Base-by-base conservation (phyloP, 1,140 invertebrate genomes). In the Nephotettix cincticeps region DNA sequence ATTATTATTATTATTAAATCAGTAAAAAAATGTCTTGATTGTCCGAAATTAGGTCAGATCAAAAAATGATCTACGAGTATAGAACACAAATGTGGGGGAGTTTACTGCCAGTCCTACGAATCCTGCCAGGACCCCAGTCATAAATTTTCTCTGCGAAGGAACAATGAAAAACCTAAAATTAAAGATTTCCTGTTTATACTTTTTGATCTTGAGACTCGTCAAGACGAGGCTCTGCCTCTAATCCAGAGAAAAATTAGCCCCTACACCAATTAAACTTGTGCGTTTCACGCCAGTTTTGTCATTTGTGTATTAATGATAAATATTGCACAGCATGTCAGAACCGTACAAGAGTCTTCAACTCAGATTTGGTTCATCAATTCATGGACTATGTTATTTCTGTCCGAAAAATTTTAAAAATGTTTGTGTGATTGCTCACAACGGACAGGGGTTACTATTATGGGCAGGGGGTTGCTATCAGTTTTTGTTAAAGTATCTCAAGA, bases 371-470 rank as follows among this genome's bases (percentile, higher is more conserved):
- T 4, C 11, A 36, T n/a, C 4, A 23, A 43, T 67, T 67, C 43
- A 43, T 67, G 65, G 21, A 30, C 3, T 67, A 67, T 25, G 65
- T 67, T 6, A 36, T 67, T 29, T 11, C 36, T 14, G 25, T 67
- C 14, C 17, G 25, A 67, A 67, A 23, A 3, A 11, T 43, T 36
- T 43, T 3, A 36, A 43, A 36, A 67, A 14, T n/a, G 65, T 67
- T n/a, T 67, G 65, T 32, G 65, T 67, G 13, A 21, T 67, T 4
- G 30, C 65, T 9, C 61, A 65, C 27, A 65, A 65, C 30, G 61
- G 61, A 9, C 61, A 65, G 27, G 61, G 17, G 9, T 65, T 65
- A n/a, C n/a, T n/a, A n/a, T n/a, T n/a, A n/a, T n/a, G n/a, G n/a
- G n/a, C n/a, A n/a, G n/a, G n/a, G n/a, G n/a, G n/a, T n/a, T n/a